These are phyloP conservation scores for Chaitophorus viminalis DNA, from an alignment of 2,888 invertebrate species.

Conservation along the genomic window DNA sequence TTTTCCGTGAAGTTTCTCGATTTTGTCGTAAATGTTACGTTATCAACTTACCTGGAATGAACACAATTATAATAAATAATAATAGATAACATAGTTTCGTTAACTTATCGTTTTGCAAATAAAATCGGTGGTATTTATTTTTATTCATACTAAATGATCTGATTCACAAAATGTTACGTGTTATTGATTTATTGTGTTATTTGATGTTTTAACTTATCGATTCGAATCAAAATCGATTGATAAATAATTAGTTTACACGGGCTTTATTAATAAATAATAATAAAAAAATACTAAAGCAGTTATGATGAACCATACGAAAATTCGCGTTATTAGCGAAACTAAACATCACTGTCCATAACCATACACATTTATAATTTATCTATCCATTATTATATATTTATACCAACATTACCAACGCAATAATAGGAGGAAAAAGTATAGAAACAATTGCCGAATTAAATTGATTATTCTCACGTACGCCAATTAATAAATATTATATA, in stretches of 20 bases:
- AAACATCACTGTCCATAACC: constrained; percentile 7
- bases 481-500: constrained; percentile 8
- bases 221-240: constrained; percentile 7
- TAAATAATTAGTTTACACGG: constrained; percentile 17
- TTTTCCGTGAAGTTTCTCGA: neutral
- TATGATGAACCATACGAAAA: neutral
- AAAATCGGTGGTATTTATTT: neutral
- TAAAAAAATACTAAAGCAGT: neutral
- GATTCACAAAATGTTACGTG: neutral
- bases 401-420: neutral
- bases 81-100: neutral
- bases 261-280: neutral
- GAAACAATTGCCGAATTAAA: constrained; percentile 37
- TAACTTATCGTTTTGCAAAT: neutral
- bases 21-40: neutral
- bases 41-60: neutral
- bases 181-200: neutral
- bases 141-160: neutral
- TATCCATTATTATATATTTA: no score
- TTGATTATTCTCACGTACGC: constrained; percentile 15
- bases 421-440: constrained; percentile 19
- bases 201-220: no score
- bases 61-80: neutral
- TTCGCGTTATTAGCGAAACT: constrained; percentile 25
- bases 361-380: neutral